phyloP scores from a whole-genome alignment of 1,140 invertebrate genomes.

The Diorhabda carinulata region DNA sequence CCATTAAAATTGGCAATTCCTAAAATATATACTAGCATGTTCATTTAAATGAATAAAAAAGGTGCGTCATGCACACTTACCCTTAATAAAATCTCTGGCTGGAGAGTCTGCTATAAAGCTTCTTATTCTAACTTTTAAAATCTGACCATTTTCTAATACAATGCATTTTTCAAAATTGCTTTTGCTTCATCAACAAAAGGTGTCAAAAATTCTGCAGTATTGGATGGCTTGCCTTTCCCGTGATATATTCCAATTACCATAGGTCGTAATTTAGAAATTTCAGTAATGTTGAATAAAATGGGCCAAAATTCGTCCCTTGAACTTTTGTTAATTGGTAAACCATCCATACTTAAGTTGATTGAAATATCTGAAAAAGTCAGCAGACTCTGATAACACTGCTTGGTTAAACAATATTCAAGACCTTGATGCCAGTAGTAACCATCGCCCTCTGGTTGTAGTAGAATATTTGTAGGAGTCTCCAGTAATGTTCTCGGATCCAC shows the following conservation, averaged over 20 bases:
- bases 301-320: no score
- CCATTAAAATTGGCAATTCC: conserved; percentile 31
- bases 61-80: conserved; percentile 19
- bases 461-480: no score
- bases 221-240: conserved; percentile 25
- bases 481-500: no score
- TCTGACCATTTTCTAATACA: conserved; percentile 3
- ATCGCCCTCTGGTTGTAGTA: no score
- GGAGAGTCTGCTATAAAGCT: conserved; percentile 31
- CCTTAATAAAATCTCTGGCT: conserved; percentile 29
- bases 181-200: conserved; percentile 26
- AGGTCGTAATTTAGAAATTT: conserved; percentile 8
- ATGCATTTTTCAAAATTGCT: conserved; percentile 8
- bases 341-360: no score
- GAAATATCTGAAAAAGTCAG: no score
- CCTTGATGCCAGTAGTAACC: no score
- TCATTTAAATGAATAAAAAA: background rate
- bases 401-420: no score
- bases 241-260: conserved; percentile 25
- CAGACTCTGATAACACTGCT: no score
- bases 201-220: conserved; percentile 5
- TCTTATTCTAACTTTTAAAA: conserved; percentile 16
- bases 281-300: no score
- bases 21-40: conserved; percentile 19
- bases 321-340: no score